Conservation (phyloP, 2,888 invertebrate species). For the Eupithecia subumbrata region DNA sequence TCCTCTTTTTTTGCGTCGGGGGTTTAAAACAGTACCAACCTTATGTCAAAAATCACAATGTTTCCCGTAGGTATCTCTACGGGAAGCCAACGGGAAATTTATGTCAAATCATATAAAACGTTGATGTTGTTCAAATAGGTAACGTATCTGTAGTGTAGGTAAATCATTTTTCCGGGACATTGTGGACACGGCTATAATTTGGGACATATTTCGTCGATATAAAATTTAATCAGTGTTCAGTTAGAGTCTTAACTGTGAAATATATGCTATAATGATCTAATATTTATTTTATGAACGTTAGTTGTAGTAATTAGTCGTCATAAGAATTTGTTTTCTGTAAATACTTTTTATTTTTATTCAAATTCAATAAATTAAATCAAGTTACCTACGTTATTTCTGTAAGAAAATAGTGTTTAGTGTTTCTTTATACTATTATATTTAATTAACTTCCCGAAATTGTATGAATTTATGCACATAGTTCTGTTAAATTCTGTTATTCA, state of each 20-base stretch:
- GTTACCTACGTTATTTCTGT: constrained; percentile 44
- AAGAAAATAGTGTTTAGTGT: constrained; percentile 29
- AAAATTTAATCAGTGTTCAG: background rate
- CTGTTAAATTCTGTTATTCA: background rate
- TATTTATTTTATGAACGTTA: constrained; percentile 68
- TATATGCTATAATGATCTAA: constrained; percentile 59
- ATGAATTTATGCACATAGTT: background rate
- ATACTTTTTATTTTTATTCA: constrained; percentile 33
- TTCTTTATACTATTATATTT: background rate
- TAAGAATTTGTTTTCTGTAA: constrained; percentile 40
- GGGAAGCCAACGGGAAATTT: background rate
- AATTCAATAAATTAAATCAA: constrained; percentile 38
- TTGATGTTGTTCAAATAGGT: background rate
- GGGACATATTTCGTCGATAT: background rate
- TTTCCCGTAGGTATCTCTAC: background rate
- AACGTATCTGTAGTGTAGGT: background rate
- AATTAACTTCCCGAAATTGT: background rate
- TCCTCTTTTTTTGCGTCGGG: too few species aligned
- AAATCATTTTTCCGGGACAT: too few species aligned
- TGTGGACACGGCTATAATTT: background rate
- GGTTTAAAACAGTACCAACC: too few species aligned
- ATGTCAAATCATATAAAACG: background rate
- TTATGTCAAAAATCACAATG: too few species aligned
- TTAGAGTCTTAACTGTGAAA: constrained; percentile 34
- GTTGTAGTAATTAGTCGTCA: constrained; percentile 33